Evolutionary conservation across 30 jellyfish, hydroid and myxozoan species (phyloP).

Genomic region (Cassiopea xamachana): DNA sequence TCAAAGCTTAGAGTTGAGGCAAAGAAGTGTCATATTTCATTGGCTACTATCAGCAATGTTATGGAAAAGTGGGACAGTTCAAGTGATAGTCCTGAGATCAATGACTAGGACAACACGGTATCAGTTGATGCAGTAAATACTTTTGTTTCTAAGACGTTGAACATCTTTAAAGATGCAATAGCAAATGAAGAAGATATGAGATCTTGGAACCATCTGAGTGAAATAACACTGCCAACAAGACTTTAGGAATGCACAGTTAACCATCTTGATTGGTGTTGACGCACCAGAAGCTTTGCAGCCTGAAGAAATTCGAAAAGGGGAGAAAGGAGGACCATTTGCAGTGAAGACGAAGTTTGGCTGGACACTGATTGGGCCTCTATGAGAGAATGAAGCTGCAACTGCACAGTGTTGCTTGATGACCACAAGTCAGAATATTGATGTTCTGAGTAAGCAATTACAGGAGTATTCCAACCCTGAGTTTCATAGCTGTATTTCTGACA

Average conservation of each 20-base stretch:
- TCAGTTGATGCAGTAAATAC: constrained; percentile 15
- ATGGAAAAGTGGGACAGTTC: constrained; percentile 44
- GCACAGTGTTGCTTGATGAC: constrained; percentile 12
- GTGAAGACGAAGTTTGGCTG: constrained; percentile 72
- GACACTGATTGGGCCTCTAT: constrained; percentile 70
- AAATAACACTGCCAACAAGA: constrained; percentile 21
- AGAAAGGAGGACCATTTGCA: constrained; percentile 69
- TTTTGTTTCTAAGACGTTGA: constrained; percentile 4
- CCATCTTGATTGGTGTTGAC: constrained; percentile 55
- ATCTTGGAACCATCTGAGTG: constrained; percentile 37
- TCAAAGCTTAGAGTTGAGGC: constrained; percentile 40
- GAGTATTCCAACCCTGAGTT: constrained; percentile 43
- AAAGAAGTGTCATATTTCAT: constrained; percentile 38
- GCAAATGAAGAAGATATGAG: constrained; percentile 56
- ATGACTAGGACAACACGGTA: constrained; percentile 17
- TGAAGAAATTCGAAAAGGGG: constrained; percentile 60
- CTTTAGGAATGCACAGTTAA: constrained; percentile 36
- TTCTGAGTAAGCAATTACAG: constrained; percentile 26
- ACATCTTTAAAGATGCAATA: constrained; percentile 8
- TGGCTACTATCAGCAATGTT: constrained; percentile 60
- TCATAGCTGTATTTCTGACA: constrained; percentile 25
- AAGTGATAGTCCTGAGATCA: constrained; percentile 34
- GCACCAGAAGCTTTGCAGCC: constrained; percentile 72
- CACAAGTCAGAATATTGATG: constrained; percentile 1
- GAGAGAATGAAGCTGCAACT: constrained; percentile 9